These are phyloP conservation scores for Takifugu flavidus DNA, from an alignment of 2,113 vertebrate species.

Conservation along the genomic window DNA sequence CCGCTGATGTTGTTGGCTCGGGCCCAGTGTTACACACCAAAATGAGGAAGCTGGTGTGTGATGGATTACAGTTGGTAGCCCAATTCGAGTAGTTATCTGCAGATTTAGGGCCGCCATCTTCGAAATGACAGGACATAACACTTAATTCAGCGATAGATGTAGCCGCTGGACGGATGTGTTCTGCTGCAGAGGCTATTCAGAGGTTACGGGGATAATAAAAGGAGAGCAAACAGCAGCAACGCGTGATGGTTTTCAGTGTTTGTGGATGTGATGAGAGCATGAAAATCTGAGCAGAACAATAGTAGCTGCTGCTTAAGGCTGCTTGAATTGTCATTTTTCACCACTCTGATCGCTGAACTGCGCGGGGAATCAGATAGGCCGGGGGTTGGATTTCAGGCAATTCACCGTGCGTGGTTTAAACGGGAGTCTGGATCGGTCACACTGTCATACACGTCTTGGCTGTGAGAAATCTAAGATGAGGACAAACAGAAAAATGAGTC, in stretches of 20 bases:
- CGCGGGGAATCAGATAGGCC: conserved; percentile 39
- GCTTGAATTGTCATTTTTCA: conserved; percentile 41
- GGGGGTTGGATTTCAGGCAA: conserved; percentile 39
- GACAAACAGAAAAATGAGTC: conserved; percentile 36
- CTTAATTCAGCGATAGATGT: too few species aligned
- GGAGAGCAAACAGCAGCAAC: conserved; percentile 46
- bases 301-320: conserved; percentile 43
- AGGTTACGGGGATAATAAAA: conserved; percentile 55
- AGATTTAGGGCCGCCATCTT: conserved; percentile 41
- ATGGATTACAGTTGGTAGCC: conserved; percentile 39
- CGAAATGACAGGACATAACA: conserved; percentile 27
- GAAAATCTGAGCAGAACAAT: conserved; percentile 61
- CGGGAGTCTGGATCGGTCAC: neutral
- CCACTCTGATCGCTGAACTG: conserved; percentile 30
- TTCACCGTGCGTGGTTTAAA: neutral
- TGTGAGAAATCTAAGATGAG: conserved; percentile 50
- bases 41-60: conserved; percentile 8
- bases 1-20: conserved; percentile 68
- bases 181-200: conserved; percentile 23
- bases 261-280: conserved; percentile 47
- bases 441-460: too few species aligned
- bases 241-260: conserved; percentile 47
- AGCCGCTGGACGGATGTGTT: conserved; percentile 16
- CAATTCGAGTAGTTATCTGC: conserved; percentile 43
- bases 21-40: conserved; percentile 52